Conservation (phyloP, 2,797 vertebrate species). For the Tragopan temminckii region DNA sequence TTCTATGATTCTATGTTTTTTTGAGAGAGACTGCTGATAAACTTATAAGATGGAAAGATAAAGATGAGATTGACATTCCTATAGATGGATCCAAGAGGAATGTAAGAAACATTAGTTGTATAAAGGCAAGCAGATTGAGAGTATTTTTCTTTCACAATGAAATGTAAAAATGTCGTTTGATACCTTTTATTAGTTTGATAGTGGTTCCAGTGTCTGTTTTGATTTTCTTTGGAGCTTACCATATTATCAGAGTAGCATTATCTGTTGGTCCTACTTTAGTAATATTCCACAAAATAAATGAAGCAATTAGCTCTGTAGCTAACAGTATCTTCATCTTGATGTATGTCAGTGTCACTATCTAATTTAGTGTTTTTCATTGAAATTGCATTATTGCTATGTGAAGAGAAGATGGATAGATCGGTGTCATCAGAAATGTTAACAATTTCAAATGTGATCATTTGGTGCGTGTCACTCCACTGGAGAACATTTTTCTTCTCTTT, state of each 20-base stretch:
- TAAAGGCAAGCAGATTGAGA: background rate
- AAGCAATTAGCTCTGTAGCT: background rate
- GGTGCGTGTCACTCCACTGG: rapidly evolving
- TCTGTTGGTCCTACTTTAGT: background rate
- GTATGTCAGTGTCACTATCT: background rate
- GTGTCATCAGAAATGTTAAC: background rate
- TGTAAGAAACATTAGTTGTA: background rate
- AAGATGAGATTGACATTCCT: background rate
- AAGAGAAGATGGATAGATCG: background rate
- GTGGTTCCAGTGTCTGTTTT: background rate
- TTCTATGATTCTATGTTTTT: too few species aligned
- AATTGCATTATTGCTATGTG: background rate
- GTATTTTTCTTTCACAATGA: background rate
- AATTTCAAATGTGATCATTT: background rate
- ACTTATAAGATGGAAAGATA: background rate
- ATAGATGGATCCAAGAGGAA: background rate
- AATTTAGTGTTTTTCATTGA: background rate
- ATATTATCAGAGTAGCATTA: background rate
- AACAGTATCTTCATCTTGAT: background rate
- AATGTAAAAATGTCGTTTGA: background rate
- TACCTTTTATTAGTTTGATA: background rate
- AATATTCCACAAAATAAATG: background rate
- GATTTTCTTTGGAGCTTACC: background rate
- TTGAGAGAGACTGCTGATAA: background rate
- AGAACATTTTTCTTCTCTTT: background rate